Percentiles rank a stretch among this genome's conserved stretches.
phyloP scores from a whole-genome alignment of 2,797 vertebrate species.

The Poeciliopsis turneri region DNA sequence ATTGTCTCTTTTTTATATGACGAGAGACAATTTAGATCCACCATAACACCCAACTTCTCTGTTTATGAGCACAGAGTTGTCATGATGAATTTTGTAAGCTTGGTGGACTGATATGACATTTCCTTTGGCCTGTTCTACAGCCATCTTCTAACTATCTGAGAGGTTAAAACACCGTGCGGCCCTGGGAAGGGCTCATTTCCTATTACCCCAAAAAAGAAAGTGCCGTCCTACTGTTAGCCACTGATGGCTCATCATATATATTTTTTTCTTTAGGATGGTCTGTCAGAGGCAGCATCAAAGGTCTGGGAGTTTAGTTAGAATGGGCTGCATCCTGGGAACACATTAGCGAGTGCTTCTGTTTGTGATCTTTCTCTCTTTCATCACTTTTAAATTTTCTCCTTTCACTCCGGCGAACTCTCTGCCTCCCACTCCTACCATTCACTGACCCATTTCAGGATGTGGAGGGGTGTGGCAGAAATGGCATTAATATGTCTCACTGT shows the following conservation, averaged over 20 bases:
- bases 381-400: constrained; percentile 67
- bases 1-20: background rate
- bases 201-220: constrained; percentile 62
- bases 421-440: constrained; percentile 46
- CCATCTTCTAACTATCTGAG: constrained; percentile 22
- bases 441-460: constrained; percentile 70
- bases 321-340: constrained; percentile 74
- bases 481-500: background rate
- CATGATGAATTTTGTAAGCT: background rate
- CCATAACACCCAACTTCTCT: background rate
- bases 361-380: constrained; percentile 68
- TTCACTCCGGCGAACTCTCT: constrained; percentile 30
- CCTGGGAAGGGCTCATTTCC: constrained; percentile 44
- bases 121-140: background rate
- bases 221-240: constrained; percentile 59
- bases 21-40: background rate
- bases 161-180: constrained; percentile 48
- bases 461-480: background rate
- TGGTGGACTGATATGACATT: constrained; percentile 1
- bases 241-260: constrained; percentile 65
- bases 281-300: constrained; percentile 76
- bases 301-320: constrained; percentile 71
- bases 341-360: constrained; percentile 73
- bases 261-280: constrained; percentile 50
- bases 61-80: background rate